These are phyloP conservation scores for Fundulus diaphanus DNA, from an alignment of 2,797 vertebrate genomes.

Conservation along the genomic window DNA sequence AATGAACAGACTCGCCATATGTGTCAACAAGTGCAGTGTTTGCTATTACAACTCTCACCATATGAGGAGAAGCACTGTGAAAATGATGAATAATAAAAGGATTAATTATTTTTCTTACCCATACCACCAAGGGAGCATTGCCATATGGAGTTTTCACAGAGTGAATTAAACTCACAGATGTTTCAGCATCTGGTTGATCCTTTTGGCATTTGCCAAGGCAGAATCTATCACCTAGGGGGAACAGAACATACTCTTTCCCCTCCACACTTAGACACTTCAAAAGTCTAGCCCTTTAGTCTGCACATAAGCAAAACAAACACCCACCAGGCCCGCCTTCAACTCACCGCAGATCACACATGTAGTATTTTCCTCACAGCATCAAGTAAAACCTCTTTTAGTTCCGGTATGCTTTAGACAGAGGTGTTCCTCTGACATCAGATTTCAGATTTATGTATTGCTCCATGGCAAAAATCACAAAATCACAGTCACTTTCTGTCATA, in stretches of 20 bases:
- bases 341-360: neutral
- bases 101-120: slow-evolving; percentile 73
- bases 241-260: slow-evolving; percentile 39
- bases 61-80: slow-evolving; percentile 46
- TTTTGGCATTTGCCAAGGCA: slow-evolving; percentile 73
- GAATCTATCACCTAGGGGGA: slow-evolving; percentile 46
- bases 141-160: slow-evolving; percentile 69
- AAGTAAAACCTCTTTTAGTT: neutral
- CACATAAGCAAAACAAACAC: slow-evolving; percentile 30
- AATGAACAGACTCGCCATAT: slow-evolving; percentile 35
- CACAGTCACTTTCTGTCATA: too few species aligned
- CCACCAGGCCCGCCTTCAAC: slow-evolving; percentile 3
- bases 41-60: slow-evolving; percentile 42
- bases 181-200: slow-evolving; percentile 76
- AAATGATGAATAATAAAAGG: slow-evolving; percentile 72
- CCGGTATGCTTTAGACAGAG: neutral
- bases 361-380: neutral
- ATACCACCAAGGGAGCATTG: slow-evolving; percentile 58
- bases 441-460: too few species aligned
- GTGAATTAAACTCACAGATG: slow-evolving; percentile 73
- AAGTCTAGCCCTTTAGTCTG: slow-evolving; percentile 36
- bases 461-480: too few species aligned
- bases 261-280: slow-evolving; percentile 62
- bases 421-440: neutral
- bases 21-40: slow-evolving; percentile 40